phyloP scores from a whole-genome alignment of 1,140 invertebrate species.

The Caenorhabditis brenneri region DNA sequence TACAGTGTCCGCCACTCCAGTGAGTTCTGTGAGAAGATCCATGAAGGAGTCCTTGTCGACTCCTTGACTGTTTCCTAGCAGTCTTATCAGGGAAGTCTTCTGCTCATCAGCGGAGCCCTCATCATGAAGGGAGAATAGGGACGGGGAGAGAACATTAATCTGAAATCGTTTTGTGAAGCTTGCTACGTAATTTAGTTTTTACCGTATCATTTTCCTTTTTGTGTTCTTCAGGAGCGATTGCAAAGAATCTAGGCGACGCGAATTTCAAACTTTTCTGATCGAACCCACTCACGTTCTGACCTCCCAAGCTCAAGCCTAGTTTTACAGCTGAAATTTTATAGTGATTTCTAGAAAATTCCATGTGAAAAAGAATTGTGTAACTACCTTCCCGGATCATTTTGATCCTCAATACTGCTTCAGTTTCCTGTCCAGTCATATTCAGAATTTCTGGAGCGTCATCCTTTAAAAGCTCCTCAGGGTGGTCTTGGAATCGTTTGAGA shows the following conservation, averaged over 20 bases:
- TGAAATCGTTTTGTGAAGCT: constrained; percentile 16
- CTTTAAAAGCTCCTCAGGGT: constrained; percentile 16
- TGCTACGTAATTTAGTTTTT: not conserved
- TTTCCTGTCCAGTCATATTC: constrained; percentile 22
- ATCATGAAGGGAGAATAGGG: constrained; percentile 59
- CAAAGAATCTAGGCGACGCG: constrained; percentile 56
- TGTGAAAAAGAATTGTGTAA: not conserved
- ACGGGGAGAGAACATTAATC: constrained; percentile 60
- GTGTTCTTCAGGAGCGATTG: constrained; percentile 54
- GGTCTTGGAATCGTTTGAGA: not conserved
- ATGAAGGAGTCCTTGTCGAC: constrained; percentile 57
- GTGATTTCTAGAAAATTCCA: not conserved
- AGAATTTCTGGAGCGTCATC: constrained; percentile 34
- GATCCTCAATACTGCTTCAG: constrained; percentile 26
- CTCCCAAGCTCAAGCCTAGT: constrained; percentile 39
- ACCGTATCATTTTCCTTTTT: constrained; percentile 46
- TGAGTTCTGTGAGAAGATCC: constrained; percentile 54
- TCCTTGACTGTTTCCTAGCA: constrained; percentile 2
- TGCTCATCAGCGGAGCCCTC: constrained; percentile 58
- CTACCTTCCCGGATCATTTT: constrained; percentile 49
- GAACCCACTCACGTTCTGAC: constrained; percentile 52
- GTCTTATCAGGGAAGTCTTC: not conserved
- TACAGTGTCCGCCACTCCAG: constrained; percentile 59
- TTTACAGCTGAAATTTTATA: constrained; percentile 45
- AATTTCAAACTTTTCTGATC: constrained; percentile 57